Evolutionary conservation across 2,113 vertebrate species (phyloP).

Genomic region (Phodopus roborovskii): DNA sequence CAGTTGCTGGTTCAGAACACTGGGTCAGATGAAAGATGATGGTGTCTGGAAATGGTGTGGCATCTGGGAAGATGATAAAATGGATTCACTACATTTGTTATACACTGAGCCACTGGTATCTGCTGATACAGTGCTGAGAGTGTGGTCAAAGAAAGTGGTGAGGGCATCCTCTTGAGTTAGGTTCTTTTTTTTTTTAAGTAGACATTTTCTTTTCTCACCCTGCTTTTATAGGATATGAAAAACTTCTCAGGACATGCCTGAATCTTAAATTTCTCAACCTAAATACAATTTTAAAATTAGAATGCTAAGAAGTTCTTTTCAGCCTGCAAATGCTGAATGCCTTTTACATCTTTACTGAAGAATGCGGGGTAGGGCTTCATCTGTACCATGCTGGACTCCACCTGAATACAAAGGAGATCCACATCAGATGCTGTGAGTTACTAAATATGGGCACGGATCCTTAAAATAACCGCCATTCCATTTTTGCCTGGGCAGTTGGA

Average conservation of each 20-base stretch:
- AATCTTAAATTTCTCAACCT: conserved; percentile 37
- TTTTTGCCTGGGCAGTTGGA: not conserved
- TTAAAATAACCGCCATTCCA: conserved; percentile 46
- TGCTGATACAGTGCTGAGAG: not conserved
- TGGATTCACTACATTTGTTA: not conserved
- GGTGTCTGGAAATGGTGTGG: not conserved
- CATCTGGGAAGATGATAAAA: not conserved
- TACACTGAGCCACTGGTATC: not conserved
- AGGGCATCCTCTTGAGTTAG: not conserved
- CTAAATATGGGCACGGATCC: conserved; percentile 1
- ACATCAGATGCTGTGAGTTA: conserved; percentile 18
- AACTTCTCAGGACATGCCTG: conserved; percentile 28
- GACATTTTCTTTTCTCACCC: not conserved
- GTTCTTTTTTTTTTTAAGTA: not conserved
- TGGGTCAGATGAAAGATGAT: not conserved
- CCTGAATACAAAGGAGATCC: conserved; percentile 41
- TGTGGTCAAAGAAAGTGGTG: not conserved
- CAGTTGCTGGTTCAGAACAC: not conserved
- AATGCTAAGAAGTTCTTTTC: conserved; percentile 52
- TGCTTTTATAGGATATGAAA: conserved; percentile 48
- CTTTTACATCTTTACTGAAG: conserved; percentile 31
- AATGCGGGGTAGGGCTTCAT: not conserved
- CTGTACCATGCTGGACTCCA: not conserved
- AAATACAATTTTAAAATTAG: conserved; percentile 64
- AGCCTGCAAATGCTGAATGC: not conserved